A percentile compares a stretch with the other conserved stretches of the same genome.
phyloP scores from a whole-genome alignment of 1,140 invertebrate genomes.

The Drosophila melanogaster region Release_6_plus_ISO1_MT NC_004354.4:10545001-10545500 shows the following conservation, averaged over 20 bases:
- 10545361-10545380: slow-evolving; percentile 1
- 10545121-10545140: too few species aligned
- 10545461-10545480: slow-evolving; percentile 49
- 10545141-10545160: neutral
- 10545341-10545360: slow-evolving; percentile 11
- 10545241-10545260: slow-evolving; percentile 70
- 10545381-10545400: neutral
- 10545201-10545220: slow-evolving; percentile 2
- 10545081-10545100: too few species aligned
- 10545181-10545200: slow-evolving; percentile 15
- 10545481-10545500: slow-evolving; percentile 1
- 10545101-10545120: too few species aligned
- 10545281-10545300: slow-evolving; percentile 30
- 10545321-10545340: slow-evolving; percentile 25
- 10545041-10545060: too few species aligned
- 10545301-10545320: slow-evolving; percentile 9
- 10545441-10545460: slow-evolving; percentile 69
- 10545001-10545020: too few species aligned
- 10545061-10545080: too few species aligned
- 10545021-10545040: too few species aligned
- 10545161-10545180: slow-evolving; percentile 5
- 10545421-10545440: slow-evolving; percentile 72
- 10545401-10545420: slow-evolving; percentile 17
- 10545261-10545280: slow-evolving; percentile 42
- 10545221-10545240: slow-evolving; percentile 42